Conservation (phyloP, 2,888 invertebrate genomes). For the Andricus quercusramuli region DNA sequence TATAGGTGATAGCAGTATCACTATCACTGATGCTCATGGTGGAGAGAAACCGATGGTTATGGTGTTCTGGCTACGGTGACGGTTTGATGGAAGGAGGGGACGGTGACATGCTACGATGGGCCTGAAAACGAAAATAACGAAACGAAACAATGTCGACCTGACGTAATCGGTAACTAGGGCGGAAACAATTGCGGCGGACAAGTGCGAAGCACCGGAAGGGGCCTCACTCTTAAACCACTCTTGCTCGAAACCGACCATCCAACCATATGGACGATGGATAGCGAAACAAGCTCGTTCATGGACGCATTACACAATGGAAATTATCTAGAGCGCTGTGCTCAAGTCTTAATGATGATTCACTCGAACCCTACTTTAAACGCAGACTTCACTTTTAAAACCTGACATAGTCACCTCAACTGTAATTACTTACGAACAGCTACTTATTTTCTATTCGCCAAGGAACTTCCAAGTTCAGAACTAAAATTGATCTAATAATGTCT, state of each 20-base stretch:
- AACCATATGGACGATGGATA: conserved; percentile 47
- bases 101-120: conserved; percentile 77
- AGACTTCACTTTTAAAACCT: conserved; percentile 27
- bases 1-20: background rate
- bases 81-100: conserved; percentile 52
- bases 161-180: conserved; percentile 77
- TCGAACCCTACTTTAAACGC: conserved; percentile 4
- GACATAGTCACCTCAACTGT: conserved; percentile 30
- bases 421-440: background rate
- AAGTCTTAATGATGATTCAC: conserved; percentile 32
- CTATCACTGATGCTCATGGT: conserved; percentile 33
- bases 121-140: conserved; percentile 78
- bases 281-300: conserved; percentile 39
- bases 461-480: background rate
- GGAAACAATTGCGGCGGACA: conserved; percentile 77
- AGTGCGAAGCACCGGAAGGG: conserved; percentile 77
- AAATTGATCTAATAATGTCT: background rate
- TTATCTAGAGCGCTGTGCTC: conserved; percentile 31
- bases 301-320: conserved; percentile 35
- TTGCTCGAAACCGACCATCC: conserved; percentile 55
- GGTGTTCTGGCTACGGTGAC: conserved; percentile 43
- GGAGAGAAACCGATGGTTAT: conserved; percentile 43
- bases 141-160: conserved; percentile 77
- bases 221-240: conserved; percentile 48
- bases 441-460: background rate